Evolutionary conservation across 2,113 vertebrate genomes (phyloP).

Genomic region (Grammomys surdaster): DNA sequence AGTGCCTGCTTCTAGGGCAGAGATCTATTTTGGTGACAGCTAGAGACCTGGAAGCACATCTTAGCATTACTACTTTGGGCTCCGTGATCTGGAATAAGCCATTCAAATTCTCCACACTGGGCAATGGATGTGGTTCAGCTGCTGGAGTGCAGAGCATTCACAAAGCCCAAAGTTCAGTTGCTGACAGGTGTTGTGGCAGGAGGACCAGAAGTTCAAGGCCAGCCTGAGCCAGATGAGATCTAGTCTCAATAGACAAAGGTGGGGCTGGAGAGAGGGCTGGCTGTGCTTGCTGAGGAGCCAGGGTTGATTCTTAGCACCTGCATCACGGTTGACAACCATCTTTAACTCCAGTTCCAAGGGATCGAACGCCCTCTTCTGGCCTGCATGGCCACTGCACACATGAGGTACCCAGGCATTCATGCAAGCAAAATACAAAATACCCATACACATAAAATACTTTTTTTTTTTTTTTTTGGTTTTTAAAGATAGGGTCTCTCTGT

Average conservation of each 20-base stretch:
- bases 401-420: neutral
- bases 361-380: no score
- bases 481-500: neutral
- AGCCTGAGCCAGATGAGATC: neutral
- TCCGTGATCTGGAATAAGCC: fast-evolving
- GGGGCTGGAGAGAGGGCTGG: neutral
- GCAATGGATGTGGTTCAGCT: neutral
- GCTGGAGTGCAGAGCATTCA: neutral
- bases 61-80: neutral
- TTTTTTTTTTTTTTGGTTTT: neutral
- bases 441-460: neutral
- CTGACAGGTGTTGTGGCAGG: neutral
- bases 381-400: neutral
- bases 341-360: neutral
- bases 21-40: fast-evolving
- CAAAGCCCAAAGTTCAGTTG: neutral
- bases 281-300: neutral
- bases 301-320: neutral
- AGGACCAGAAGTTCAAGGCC: neutral
- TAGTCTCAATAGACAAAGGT: neutral
- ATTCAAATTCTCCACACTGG: neutral
- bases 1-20: neutral
- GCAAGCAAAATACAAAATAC: neutral
- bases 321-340: neutral
- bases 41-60: neutral